Base-by-base conservation (phyloP, 2,113 vertebrate species). In the Pterocles orientalis region DNA sequence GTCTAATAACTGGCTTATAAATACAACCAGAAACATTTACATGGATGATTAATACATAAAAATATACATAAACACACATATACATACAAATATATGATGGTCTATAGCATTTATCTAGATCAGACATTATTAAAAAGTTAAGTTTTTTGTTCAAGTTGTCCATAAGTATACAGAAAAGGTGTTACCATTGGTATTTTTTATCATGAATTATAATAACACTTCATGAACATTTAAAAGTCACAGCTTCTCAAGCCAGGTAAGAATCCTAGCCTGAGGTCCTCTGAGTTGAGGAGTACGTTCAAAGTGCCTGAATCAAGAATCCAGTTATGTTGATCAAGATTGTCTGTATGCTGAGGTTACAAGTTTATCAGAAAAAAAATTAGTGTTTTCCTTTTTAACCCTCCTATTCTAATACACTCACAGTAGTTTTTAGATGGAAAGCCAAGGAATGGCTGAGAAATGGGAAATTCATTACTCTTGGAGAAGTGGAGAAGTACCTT, bases 61-160 rank as follows among this genome's bases (percentile, higher is more conserved):
- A 0, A 0, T 56, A 34, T 7, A 39, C 9, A 51, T 34, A 60
- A 76, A 54, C 26, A 66, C 1, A 9, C 1, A 9, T 31, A 73
- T 18, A 50, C 3, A 16, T 50, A 8, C 14, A 71, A 78, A 66
- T 51, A 47, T 8, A 24, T 16, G 3, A 50, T 23, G 8, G 8
- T 34, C 33, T 47, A 13, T 60, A 86, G 60, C 2, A 69, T 43
- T 51, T 60, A 19, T 28, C 23, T 64, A 62, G 18, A 31, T 68
- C 9, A 15, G 7, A 31, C 20, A 53, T 18, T 82, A 15, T 75
- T 45, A 34, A 76, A 68, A 83, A 47, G 16, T 34, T n/a, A n/a
- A 7, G 1, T 1, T 8, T 18, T 92, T 76, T 88, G 18, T 53
- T 88, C 39, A 88, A 72, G 51, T 23, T 81, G 41, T 53, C 8